phyloP scores from a whole-genome alignment of 2,888 invertebrate species.

The Protophormia terraenovae region DNA sequence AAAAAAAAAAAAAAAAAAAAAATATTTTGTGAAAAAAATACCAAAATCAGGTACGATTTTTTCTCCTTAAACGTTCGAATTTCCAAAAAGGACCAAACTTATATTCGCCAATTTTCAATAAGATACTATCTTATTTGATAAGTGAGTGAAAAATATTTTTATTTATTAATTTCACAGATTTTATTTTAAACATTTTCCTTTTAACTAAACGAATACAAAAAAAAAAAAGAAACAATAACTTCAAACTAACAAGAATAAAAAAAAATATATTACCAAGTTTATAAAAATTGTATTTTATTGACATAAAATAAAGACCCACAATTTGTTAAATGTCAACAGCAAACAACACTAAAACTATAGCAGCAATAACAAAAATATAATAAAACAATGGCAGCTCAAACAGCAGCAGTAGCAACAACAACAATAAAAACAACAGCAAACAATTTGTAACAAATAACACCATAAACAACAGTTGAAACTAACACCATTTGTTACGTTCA shows the following conservation, averaged over 20 bases:
- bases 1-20: no score
- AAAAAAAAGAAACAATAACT: neutral
- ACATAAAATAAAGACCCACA: slow-evolving; percentile 68
- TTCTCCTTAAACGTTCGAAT: no score
- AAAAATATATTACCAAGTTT: slow-evolving; percentile 55
- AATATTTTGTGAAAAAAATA: no score
- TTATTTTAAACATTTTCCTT: neutral
- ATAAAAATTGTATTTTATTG: slow-evolving; percentile 65
- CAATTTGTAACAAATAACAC: slow-evolving; percentile 69
- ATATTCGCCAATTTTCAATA: no score
- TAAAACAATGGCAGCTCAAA: slow-evolving; percentile 55
- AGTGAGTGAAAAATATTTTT: no score
- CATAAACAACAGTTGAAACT: slow-evolving; percentile 68
- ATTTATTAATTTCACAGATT: neutral
- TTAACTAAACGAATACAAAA: neutral
- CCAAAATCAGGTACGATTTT: no score
- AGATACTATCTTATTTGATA: no score
- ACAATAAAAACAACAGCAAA: slow-evolving; percentile 36
- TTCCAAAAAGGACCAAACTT: no score
- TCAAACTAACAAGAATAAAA: neutral
- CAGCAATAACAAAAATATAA: slow-evolving; percentile 43
- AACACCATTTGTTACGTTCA: slow-evolving; percentile 66
- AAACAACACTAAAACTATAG: slow-evolving; percentile 57
- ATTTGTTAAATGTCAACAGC: slow-evolving; percentile 68
- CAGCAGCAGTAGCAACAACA: slow-evolving; percentile 32